Percentiles rank a stretch among this genome's conserved stretches.
These are phyloP conservation scores for Chloroceryle amazona DNA, from an alignment of 2,797 vertebrate genomes.

Conservation along the genomic window DNA sequence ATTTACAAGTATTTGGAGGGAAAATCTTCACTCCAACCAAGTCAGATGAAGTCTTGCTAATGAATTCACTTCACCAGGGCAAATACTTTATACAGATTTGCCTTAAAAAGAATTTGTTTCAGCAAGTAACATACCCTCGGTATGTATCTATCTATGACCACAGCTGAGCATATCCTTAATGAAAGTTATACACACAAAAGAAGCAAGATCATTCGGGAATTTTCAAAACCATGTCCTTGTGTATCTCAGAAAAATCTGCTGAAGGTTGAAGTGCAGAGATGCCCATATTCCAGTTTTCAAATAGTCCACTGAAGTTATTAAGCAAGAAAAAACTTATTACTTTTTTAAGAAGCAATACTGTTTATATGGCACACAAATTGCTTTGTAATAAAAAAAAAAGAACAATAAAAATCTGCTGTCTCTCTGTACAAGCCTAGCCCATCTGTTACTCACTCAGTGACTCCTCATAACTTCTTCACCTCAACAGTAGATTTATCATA, in stretches of 20 bases:
- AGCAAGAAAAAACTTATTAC: background rate
- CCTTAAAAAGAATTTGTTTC: background rate
- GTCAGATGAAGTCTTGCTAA: background rate
- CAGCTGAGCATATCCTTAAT: background rate
- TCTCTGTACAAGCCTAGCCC: background rate
- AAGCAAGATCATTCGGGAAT: background rate
- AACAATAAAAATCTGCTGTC: background rate
- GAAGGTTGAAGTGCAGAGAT: background rate
- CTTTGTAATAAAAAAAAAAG: background rate
- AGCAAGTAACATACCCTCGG: background rate
- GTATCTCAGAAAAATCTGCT: background rate
- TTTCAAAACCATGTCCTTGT: background rate
- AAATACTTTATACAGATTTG: background rate
- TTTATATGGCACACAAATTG: background rate
- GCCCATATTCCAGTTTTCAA: background rate
- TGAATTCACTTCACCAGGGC: background rate
- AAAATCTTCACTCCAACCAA: background rate
- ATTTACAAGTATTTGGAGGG: background rate
- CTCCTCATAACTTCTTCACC: background rate
- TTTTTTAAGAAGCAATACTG: background rate
- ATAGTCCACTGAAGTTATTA: background rate
- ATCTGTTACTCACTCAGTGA: background rate
- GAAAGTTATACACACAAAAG: background rate
- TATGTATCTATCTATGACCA: background rate
- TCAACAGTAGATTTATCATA: background rate